Percentiles rank a stretch among this genome's conserved stretches.
Evolutionary conservation across 2,797 vertebrate species (phyloP).

Genomic region (Microcaecilia unicolor): DNA sequence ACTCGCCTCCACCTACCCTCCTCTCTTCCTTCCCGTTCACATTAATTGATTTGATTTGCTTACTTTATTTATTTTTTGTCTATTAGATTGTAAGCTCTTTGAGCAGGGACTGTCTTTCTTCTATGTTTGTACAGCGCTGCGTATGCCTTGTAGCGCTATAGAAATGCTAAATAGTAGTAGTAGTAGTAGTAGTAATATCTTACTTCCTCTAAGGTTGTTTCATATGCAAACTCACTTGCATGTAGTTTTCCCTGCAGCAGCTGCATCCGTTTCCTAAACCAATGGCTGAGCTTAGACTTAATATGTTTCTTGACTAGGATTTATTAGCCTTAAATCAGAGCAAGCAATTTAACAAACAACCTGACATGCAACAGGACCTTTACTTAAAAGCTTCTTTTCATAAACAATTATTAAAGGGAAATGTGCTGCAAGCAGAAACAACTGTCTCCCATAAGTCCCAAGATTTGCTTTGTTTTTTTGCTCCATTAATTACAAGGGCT

Average conservation of each 20-base stretch:
- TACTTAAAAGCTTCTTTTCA: constrained; percentile 11
- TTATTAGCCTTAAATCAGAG: constrained; percentile 5
- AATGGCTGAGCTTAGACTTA: not conserved
- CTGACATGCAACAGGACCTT: constrained; percentile 2
- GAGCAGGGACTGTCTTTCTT: no score
- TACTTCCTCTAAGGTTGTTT: not conserved
- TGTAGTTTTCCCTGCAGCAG: constrained; percentile 4
- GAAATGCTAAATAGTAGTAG: no score
- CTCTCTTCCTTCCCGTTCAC: no score
- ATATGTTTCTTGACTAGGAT: constrained; percentile 5
- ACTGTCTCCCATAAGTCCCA: not conserved
- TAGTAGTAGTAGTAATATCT: no score
- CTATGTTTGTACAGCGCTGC: no score
- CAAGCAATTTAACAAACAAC: constrained; percentile 11
- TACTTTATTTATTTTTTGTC: no score
- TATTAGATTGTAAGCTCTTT: no score
- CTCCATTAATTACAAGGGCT: constrained; percentile 4
- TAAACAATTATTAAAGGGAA: constrained; percentile 18
- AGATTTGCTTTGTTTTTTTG: not conserved
- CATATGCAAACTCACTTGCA: not conserved
- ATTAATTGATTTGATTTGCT: no score
- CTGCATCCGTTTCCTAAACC: constrained; percentile 7
- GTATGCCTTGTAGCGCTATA: no score
- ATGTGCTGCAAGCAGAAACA: not conserved
- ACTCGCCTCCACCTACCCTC: no score